Conservation (phyloP, 1,140 invertebrate species). For the Lasioglossum albipes region DNA sequence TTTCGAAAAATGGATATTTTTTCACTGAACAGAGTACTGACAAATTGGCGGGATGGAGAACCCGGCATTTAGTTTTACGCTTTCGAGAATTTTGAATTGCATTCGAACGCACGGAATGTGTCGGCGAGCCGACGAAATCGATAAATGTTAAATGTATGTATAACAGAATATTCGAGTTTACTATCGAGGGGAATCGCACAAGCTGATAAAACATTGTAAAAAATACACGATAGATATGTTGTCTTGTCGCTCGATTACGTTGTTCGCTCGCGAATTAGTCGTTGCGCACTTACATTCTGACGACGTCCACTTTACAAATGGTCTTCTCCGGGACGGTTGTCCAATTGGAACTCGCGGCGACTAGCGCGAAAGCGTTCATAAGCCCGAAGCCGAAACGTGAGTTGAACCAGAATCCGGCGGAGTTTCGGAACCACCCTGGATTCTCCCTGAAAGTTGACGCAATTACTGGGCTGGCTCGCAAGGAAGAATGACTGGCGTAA, state of each 20-base stretch:
- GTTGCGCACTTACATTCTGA: conserved; percentile 22
- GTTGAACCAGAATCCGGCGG: conserved; percentile 87
- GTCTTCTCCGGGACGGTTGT: conserved; percentile 87
- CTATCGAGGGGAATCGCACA: too few relatives aligned
- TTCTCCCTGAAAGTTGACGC: conserved; percentile 79
- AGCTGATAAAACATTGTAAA: too few relatives aligned
- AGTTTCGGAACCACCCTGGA: conserved; percentile 88
- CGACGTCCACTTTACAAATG: conserved; percentile 79
- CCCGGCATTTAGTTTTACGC: too few relatives aligned
- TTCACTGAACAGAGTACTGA: too few relatives aligned
- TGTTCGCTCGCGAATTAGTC: neutral
- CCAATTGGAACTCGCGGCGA: conserved; percentile 88
- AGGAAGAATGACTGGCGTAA: conserved; percentile 17
- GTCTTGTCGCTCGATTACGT: too few relatives aligned
- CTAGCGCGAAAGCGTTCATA: conserved; percentile 91
- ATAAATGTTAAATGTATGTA: too few relatives aligned
- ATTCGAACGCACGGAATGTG: too few relatives aligned
- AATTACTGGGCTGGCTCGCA: conserved; percentile 30
- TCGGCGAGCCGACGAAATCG: too few relatives aligned
- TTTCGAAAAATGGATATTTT: neutral
- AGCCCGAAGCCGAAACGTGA: conserved; percentile 94
- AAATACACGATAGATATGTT: too few relatives aligned
- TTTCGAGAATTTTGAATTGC: too few relatives aligned
- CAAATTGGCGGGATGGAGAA: too few relatives aligned
- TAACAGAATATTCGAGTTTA: too few relatives aligned